Conservation (phyloP, 2,113 vertebrate genomes). For the Gallinago media region DNA sequence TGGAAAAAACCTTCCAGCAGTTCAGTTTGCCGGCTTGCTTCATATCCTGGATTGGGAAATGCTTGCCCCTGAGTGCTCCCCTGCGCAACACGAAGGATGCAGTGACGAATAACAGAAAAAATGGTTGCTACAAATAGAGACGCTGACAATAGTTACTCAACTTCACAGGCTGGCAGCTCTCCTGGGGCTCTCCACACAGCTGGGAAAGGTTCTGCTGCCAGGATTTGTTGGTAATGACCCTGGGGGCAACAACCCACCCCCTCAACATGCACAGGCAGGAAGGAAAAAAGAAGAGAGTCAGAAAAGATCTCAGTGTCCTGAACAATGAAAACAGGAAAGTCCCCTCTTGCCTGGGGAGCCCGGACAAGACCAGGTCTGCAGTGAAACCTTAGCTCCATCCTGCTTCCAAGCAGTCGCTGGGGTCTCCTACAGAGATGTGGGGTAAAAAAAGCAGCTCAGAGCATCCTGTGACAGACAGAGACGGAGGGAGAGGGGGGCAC, state of each 20-base stretch:
- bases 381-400: not conserved
- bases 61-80: not conserved
- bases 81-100: accelerated
- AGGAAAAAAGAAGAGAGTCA: not conserved
- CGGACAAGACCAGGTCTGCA: not conserved
- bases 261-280: not conserved
- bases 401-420: not conserved
- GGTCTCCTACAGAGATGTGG: not conserved
- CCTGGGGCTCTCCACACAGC: not conserved
- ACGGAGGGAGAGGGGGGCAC: not conserved
- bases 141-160: not conserved
- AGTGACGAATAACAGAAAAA: not conserved
- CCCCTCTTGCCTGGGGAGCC: not conserved
- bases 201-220: not conserved
- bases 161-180: not conserved
- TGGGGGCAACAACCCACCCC: not conserved
- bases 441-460: not conserved
- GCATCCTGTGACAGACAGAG: not conserved
- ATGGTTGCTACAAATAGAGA: not conserved
- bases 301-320: not conserved
- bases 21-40: not conserved
- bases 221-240: not conserved
- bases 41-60: not conserved
- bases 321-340: slow-evolving; percentile 31
- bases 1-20: not conserved